Evolutionary conservation across 2,888 invertebrate species (phyloP), one percentile per base, ranked within the genome.

Genomic region (Pecten maximus): DNA sequence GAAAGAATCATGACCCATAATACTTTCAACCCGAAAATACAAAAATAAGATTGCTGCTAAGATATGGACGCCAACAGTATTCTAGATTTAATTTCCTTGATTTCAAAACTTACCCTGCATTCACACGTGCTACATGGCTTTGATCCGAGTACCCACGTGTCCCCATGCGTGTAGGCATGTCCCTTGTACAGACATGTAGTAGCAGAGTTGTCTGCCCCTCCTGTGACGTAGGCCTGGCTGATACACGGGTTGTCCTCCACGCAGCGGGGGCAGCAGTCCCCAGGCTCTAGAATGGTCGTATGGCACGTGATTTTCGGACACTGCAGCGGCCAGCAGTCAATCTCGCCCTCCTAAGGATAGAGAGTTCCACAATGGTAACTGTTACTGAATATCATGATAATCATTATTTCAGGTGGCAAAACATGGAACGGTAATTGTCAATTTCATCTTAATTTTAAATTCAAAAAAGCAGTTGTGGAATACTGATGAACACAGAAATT

Each of bases 261-360:
- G 97, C 98, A 98, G 91, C 98, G 97, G 54, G 97, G 98, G 96
- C 98, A 98, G 97, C 98, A 98, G 97, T 98, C 98, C 8, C 98
- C 98, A 19, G 97, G 97, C 92, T 97, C 97, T 94, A 97, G 97
- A 87, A 98, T 97, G 4, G 98, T 97, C 94, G 98, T 97, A 92
- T 97, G 97, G 96, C 98, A 98, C 90, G 97, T 97, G 90, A 98
- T 97, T 88, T 98, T 98, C 95, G 98, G 98, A 97, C 98, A 98
- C 96, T 98, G 98, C 97, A 98, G 97, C 96, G 98, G 98, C 98
- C 98, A 98, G 96, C 98, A 98, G 97, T 98, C 98, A 94, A 98
- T 98, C 97, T 98, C 98, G 89, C 98, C 98, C 95, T 98, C 97
- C 98, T 98, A 97, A 50, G 60, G 48, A 15, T 40, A 48, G 54